Base-by-base conservation (phyloP, 2,113 vertebrate genomes). In the Oryzias celebensis region DNA sequence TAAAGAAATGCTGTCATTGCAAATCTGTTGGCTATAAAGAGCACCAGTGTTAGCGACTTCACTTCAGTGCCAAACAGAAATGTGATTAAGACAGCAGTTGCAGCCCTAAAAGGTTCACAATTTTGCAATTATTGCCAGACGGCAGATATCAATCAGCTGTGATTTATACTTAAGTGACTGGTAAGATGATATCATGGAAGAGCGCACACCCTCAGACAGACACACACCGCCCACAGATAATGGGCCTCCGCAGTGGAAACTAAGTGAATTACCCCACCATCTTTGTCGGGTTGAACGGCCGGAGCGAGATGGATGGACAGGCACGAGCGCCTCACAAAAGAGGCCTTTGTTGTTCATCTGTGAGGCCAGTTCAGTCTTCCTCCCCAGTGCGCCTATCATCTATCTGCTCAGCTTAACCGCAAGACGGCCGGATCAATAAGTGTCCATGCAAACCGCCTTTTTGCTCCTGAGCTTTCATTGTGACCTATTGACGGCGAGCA, bases 401-500 rank as follows among this genome's bases (percentile, higher is more conserved):
- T 81, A 72, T 82, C 83, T 66, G 75, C 59, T 62, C 73, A 52
- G 62, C 83, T 36, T 52, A 66, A 80, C 76, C 68, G 18, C 49
- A 36, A 77, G 85, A 78, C 82, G 65, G 77, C 20, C 58, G 0
- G 79, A 87, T 90, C 88, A 41, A 88, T 91, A 86, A 22, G 16
- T 36, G 75, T 83, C 76, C 78, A 67, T 53, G 75, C 79, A 24
- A 56, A 53, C 68, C 78, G 57, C 74, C 78, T 83, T 18, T 58
- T 63, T 51, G 65, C 31, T 31, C 65, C 63, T 74, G 61, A 14
- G 60, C 80, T 82, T 85, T 76, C 82, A 71, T 71, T 36, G 15
- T 88, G 88, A 89, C 87, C 85, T 89, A 89, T 87, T 76, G 89
- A 87, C 82, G 59, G 77, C 70, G 73, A 77, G 64, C 82, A 67